A percentile compares a stretch with the other conserved stretches of the same genome.
phyloP scores from a whole-genome alignment of 2,113 vertebrate species.

The Corythoichthys intestinalis region DNA sequence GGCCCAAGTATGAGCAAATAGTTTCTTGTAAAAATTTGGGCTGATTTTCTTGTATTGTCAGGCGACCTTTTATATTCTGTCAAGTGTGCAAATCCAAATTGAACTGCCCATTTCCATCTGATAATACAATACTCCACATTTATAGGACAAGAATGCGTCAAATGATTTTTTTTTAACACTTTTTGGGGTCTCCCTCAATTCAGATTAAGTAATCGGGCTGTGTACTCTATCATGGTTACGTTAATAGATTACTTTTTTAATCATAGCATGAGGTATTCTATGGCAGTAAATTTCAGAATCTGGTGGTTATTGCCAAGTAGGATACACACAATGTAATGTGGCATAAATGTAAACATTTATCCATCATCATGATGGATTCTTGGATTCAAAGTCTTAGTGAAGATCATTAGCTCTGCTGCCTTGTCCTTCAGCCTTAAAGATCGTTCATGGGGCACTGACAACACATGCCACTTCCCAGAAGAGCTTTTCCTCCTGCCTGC shows the following conservation, averaged over 20 bases:
- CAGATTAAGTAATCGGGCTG: background rate
- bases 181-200: background rate
- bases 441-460: background rate
- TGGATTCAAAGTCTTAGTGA: slow-evolving; percentile 3
- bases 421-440: background rate
- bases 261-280: background rate
- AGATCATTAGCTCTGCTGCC: background rate
- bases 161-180: background rate
- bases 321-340: background rate
- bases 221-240: background rate
- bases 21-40: too few species aligned
- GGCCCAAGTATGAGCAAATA: too few species aligned
- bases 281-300: background rate
- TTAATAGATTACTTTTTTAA: background rate
- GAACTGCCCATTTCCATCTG: background rate
- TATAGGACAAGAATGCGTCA: background rate
- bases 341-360: background rate
- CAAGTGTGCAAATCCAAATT: background rate
- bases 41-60: too few species aligned
- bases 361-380: slow-evolving; percentile 1
- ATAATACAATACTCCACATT: background rate
- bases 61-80: too few species aligned
- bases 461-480: slow-evolving; percentile 43
- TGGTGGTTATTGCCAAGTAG: background rate
- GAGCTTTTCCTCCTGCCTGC: slow-evolving; percentile 48